Base-by-base conservation (phyloP, 2,797 vertebrate genomes). In the Tangara arthus region DNA sequence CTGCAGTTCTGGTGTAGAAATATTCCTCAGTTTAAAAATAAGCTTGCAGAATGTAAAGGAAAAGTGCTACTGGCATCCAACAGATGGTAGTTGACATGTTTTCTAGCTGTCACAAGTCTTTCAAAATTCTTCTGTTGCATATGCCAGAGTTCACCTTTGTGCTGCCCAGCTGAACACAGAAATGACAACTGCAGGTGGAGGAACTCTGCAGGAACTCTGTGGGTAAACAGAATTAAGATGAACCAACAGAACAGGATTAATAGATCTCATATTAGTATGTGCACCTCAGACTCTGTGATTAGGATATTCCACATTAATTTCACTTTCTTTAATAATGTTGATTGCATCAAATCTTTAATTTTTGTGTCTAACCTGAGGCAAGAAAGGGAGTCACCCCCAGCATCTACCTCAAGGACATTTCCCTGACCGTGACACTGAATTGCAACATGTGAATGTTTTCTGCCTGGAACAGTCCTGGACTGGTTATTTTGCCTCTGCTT, bases 131-230 rank as follows among this genome's bases (percentile, higher is more conserved):
- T 59, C 56, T 78, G 20, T 75, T 85, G 68, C 75, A 39, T 63
- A 44, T 87, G 91, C 52, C 66, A 77, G 50, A 47, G 35, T 87
- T 89, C 90, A 89, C 92, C 88, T 95, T 90, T 87, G 56, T 77
- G 73, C 90, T 89, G 83, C 34, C 66, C 73, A 70, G 66, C 80
- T 75, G 82, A 87, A 52, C 5, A 2, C 3, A 87, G 59, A 66
- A 94, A 84, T 87, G 37, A 71, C 65, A 82, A 24, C 22, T 65
- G 18, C 63, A 63, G 59, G 59, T 63, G 56, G 41, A 75, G 47
- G 35, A 50, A 4, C 47, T 87, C 55, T 84, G 11, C 49, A 81
- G 61, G 8, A 85, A 3, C 37, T 64, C 28, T 24, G 0, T 11
- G 50, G 15, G 39, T 55, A 37, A 89, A 69, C 64, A 76, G 41